Percentiles rank a stretch among this genome's conserved stretches.
These are phyloP conservation scores for Oryzias dopingdopingensis DNA, from an alignment of 2,797 vertebrate genomes.

Conservation along the genomic window DNA sequence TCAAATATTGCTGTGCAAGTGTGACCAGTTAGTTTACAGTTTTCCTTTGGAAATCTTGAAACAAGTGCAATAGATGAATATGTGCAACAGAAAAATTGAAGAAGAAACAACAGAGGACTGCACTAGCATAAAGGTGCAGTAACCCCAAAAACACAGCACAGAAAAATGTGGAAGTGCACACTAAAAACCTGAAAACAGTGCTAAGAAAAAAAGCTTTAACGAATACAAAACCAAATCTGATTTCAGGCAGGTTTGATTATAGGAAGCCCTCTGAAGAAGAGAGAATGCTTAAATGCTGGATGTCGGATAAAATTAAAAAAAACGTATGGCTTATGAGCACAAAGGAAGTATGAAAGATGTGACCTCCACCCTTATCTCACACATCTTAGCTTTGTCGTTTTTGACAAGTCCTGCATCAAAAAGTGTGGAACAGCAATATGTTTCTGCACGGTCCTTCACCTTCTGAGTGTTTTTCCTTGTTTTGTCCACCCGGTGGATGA, in stretches of 20 bases:
- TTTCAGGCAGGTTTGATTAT: constrained; percentile 57
- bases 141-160: constrained; percentile 49
- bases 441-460: constrained; percentile 16
- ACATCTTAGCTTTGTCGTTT: constrained; percentile 49
- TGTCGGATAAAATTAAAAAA: constrained; percentile 14
- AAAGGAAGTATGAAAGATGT: constrained; percentile 20
- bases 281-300: constrained; percentile 20
- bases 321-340: background rate
- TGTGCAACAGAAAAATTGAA: constrained; percentile 74
- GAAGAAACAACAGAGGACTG: constrained; percentile 37
- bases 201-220: constrained; percentile 51
- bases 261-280: constrained; percentile 38
- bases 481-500: background rate
- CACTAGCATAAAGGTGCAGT: constrained; percentile 42
- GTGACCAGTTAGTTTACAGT: constrained; percentile 45
- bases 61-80: constrained; percentile 75
- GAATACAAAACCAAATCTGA: constrained; percentile 39
- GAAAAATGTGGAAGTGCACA: constrained; percentile 73
- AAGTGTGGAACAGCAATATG: too few species aligned
- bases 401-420: constrained; percentile 8
- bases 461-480: constrained; percentile 60
- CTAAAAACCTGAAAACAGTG: constrained; percentile 63
- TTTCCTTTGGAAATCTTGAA: constrained; percentile 44
- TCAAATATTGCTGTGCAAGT: constrained; percentile 55
- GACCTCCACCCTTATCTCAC: constrained; percentile 43